Evolutionary conservation across 2,797 vertebrate species (phyloP).

Genomic region (Valencia hispanica): DNA sequence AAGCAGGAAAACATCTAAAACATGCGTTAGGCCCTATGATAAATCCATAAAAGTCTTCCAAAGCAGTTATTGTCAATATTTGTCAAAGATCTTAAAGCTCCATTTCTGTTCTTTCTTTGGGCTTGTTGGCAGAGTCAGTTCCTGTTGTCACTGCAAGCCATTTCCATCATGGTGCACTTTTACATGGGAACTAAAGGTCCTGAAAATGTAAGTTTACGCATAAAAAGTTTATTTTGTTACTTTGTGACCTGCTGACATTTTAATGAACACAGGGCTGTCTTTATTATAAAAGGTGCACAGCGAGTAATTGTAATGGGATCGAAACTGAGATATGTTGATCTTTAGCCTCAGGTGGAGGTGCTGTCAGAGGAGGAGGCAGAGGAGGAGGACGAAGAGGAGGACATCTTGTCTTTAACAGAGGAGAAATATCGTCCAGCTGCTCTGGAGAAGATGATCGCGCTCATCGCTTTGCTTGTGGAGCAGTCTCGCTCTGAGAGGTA

Average conservation of each 20-base stretch:
- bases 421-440: constrained; percentile 98
- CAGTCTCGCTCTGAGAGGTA: constrained; percentile 98
- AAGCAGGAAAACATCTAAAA: not conserved
- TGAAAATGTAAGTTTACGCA: constrained; percentile 89
- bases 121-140: constrained; percentile 90
- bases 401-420: constrained; percentile 96
- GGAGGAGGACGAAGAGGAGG: constrained; percentile 97
- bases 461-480: constrained; percentile 97
- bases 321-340: not conserved
- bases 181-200: constrained; percentile 99
- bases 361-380: constrained; percentile 98
- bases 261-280: not conserved
- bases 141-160: constrained; percentile 95
- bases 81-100: not conserved
- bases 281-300: not conserved
- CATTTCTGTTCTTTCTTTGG: not conserved
- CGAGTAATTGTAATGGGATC: not conserved
- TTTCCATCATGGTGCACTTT: constrained; percentile 99
- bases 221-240: not conserved
- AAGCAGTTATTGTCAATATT: not conserved
- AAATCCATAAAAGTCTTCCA: not conserved
- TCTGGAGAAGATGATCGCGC: constrained; percentile 98
- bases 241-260: too few species aligned
- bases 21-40: too few species aligned
- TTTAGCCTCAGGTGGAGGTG: constrained; percentile 96